Base-by-base conservation (phyloP, 2,888 invertebrate species). In the Xestia sexstrigata region DNA sequence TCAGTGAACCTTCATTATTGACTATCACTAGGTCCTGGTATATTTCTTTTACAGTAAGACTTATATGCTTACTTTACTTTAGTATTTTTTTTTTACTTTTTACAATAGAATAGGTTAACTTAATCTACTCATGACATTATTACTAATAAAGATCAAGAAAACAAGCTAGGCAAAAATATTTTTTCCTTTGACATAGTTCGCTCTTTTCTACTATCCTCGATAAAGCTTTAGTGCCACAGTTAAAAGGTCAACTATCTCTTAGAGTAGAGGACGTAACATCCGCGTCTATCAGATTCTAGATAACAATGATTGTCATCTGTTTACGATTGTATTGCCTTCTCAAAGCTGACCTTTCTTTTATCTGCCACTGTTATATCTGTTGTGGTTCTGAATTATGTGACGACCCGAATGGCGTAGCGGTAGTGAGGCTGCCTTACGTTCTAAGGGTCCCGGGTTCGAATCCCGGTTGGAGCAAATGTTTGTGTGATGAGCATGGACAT, bases 251-350 rank as follows among this genome's bases (percentile, higher is more conserved):
- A 52, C 23, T 83, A 86, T 83, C 72, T 81, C 74, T 52, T 45
- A 63, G 68, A 49, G 62, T 60, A 62, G 47, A 62, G 68, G 76
- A 79, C 72, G 70, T 73, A 72, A 65, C 74, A 79, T 83, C 78
- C 84, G 79, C 79, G n/a, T 49, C 23, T 17, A 39, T 60, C 82
- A 82, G 81, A 76, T 82, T 30, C 35, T 20, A 82, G 77, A 88
- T 89, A 88, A 79, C 85, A 87, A 87, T 87, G 91, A 90, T 91
- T 89, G 85, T 87, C 89, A 89, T 88, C 88, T 88, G 52, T 75
- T 81, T 89, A 86, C 90, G 86, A 88, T 90, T 89, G 85, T 88
- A 88, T 89, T 88, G 87, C 82, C 81, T 88, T 86, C 85, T 85
- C 78, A 77, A 76, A 85, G 79, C 70, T 85, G 88, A 88, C 89